Percentiles rank a stretch among this genome's conserved stretches.
Evolutionary conservation across 2,797 vertebrate genomes (phyloP).

Genomic region (Pachyuromys duprasi): DNA sequence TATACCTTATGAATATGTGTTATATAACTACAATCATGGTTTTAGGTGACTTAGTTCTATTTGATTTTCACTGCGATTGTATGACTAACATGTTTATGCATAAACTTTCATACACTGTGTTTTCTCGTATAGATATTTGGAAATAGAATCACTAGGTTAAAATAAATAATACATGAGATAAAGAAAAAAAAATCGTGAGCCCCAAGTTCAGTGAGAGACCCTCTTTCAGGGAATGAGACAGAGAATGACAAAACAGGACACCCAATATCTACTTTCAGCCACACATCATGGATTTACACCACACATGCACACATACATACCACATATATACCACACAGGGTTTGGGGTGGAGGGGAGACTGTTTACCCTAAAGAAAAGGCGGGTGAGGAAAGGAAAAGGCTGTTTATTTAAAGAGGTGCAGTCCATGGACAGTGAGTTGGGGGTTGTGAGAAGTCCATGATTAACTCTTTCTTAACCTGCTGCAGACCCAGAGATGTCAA

Average conservation of each 20-base stretch:
- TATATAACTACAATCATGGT: too few species aligned
- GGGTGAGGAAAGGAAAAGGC: constrained; percentile 39
- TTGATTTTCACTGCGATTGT: neutral
- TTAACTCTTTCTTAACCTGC: constrained; percentile 50
- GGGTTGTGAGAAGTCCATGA: neutral
- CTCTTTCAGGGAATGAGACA: neutral
- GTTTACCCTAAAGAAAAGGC: constrained; percentile 4
- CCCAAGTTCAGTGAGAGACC: neutral
- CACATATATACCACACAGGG: neutral
- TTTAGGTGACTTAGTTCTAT: too few species aligned
- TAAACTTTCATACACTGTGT: neutral
- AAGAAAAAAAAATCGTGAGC: neutral
- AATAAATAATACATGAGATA: neutral
- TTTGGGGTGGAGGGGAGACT: neutral
- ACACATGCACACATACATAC: too few species aligned
- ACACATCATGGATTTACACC: too few species aligned
- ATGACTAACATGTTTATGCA: neutral
- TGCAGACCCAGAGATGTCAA: constrained; percentile 73
- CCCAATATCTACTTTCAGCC: neutral
- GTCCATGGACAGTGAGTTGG: neutral
- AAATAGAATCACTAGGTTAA: constrained; percentile 6
- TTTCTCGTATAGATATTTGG: constrained; percentile 16
- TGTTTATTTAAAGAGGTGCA: constrained; percentile 48
- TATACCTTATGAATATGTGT: too few species aligned
- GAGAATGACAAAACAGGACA: neutral